These are phyloP conservation scores for Sycophila texana DNA, from an alignment of 2,888 invertebrate genomes.

Conservation along the genomic window DNA sequence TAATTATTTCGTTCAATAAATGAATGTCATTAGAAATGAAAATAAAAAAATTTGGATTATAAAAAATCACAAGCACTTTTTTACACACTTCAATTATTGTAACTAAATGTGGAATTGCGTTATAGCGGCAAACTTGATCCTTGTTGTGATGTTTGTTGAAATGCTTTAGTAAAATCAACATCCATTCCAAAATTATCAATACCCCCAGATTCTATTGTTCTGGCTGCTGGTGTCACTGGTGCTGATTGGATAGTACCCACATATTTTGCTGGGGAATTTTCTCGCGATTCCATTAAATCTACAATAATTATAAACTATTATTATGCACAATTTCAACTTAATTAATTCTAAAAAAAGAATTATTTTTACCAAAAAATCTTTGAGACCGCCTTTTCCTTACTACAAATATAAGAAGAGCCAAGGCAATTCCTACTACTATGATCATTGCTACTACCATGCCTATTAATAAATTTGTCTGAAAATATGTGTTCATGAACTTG, in stretches of 20 bases:
- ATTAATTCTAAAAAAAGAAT: constrained; percentile 29
- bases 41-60: constrained; percentile 27
- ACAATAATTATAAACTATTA: constrained; percentile 13
- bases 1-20: background rate
- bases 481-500: constrained; percentile 17
- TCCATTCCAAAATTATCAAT: constrained; percentile 80
- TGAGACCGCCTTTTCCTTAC: constrained; percentile 63
- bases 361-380: constrained; percentile 68
- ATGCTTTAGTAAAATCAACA: constrained; percentile 81
- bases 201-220: constrained; percentile 70
- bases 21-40: constrained; percentile 5
- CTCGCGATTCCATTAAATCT: constrained; percentile 71
- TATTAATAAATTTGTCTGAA: constrained; percentile 69
- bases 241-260: constrained; percentile 60
- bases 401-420: constrained; percentile 66
- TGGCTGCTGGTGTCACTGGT: constrained; percentile 55
- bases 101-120: constrained; percentile 31
- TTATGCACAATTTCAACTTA: constrained; percentile 27
- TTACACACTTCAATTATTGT: constrained; percentile 13
- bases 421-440: constrained; percentile 67
- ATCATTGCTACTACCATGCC: constrained; percentile 70
- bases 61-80: constrained; percentile 25
- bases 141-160: constrained; percentile 79
- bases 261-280: constrained; percentile 70
- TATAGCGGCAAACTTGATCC: constrained; percentile 72